Percentiles rank a stretch among this genome's conserved stretches.
Conservation (phyloP, 2,888 invertebrate species). For the Hyalella azteca region DNA sequence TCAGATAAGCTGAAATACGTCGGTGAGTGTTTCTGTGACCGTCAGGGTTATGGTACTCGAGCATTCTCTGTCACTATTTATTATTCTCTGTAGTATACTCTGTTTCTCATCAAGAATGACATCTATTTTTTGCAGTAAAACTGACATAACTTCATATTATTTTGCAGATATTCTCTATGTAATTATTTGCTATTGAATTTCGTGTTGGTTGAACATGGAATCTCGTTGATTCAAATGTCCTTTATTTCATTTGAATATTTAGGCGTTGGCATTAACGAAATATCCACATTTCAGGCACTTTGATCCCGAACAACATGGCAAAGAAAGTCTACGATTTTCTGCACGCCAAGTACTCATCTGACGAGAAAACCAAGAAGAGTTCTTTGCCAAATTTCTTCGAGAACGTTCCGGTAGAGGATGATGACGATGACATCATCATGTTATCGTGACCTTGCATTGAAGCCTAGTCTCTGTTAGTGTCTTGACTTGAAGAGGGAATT, state of each 20-base stretch:
- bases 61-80: too few species aligned
- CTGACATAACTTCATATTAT: too few species aligned
- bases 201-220: too few species aligned
- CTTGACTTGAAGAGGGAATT: too few species aligned
- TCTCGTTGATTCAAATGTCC: too few species aligned
- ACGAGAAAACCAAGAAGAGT: neutral
- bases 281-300: slow-evolving; percentile 70
- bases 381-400: slow-evolving; percentile 17
- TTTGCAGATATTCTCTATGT: too few species aligned
- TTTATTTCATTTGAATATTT: too few species aligned
- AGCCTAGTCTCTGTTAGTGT: slow-evolving; percentile 28
- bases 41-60: too few species aligned
- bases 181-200: too few species aligned
- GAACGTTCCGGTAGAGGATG: neutral
- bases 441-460: neutral
- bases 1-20: slow-evolving; percentile 86
- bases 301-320: slow-evolving; percentile 78
- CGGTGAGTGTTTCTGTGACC: slow-evolving; percentile 78
- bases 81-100: too few species aligned
- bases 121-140: too few species aligned
- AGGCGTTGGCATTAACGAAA: neutral
- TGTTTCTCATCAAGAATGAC: too few species aligned
- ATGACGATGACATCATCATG: slow-evolving; percentile 18
- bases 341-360: neutral
- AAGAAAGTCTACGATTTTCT: slow-evolving; percentile 38